These are phyloP conservation scores for Hetaerina titia DNA, from an alignment of 2,888 invertebrate species.

Conservation along the genomic window DNA sequence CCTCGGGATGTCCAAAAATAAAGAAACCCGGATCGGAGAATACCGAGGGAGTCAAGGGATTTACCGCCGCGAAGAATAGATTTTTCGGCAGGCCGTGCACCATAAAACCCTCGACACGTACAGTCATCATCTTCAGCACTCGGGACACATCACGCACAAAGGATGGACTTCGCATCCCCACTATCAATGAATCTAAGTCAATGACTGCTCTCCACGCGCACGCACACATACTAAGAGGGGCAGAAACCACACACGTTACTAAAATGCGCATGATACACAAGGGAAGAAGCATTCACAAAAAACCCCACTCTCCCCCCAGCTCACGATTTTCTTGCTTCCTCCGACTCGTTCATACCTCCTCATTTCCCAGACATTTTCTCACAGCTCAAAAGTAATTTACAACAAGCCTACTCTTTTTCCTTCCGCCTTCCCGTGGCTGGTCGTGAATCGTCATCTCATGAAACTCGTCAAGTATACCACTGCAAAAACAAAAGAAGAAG, in stretches of 20 bases:
- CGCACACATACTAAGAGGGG: background rate
- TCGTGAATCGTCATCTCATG: background rate
- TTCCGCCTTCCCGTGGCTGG: background rate
- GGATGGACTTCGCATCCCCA: constrained; percentile 19
- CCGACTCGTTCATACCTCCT: background rate
- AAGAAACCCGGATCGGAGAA: constrained; percentile 18
- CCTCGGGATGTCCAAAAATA: constrained; percentile 31
- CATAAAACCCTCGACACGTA: constrained; percentile 25
- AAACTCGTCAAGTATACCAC: background rate
- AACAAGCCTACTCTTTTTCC: background rate
- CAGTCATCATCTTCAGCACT: constrained; percentile 17
- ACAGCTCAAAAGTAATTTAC: background rate
- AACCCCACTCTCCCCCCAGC: background rate
- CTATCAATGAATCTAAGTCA: constrained; percentile 42
- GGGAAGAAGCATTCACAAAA: background rate
- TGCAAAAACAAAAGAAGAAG: background rate
- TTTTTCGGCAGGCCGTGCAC: constrained; percentile 43
- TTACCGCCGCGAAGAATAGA: background rate
- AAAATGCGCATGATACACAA: background rate
- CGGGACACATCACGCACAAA: constrained; percentile 39
- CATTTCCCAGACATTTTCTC: background rate
- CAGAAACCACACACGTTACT: background rate
- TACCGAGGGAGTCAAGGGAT: background rate
- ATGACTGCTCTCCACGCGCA: background rate
- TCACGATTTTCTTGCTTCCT: background rate